Evolutionary conservation across 2,113 vertebrate genomes (phyloP), one percentile per base, ranked within the genome.

Genomic region (Eclectus roratus): DNA sequence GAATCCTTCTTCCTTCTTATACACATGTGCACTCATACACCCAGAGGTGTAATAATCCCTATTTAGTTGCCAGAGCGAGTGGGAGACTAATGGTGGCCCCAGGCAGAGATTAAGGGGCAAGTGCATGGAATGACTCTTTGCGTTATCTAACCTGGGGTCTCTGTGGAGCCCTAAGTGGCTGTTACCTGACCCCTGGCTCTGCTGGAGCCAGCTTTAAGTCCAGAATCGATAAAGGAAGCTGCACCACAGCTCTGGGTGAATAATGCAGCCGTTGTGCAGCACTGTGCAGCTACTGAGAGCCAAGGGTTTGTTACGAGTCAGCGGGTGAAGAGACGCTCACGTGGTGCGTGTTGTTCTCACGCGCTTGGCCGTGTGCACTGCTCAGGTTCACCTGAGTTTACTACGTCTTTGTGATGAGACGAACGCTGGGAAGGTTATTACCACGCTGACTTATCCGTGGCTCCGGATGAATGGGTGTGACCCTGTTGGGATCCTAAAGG

Each of bases 31-130:
- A 33, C 52, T 43, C 27, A 1, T 13, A 7, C 37, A 43, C 55
- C 29, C 50, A 74, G 79, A 88, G 65, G 76, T 90, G 65, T 52
- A 88, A 86, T 71, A 80, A 95, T 80, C 50, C 61, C 60, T 46
- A 2, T 88, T 61, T 58, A 44, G 80, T 68, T 91, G 60, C 68
- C 72, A 73, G 55, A 41, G 53, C 33, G 31, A 58, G 11, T 56
- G 58, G 76, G 90, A 73, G 53, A 49, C 66, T 18, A 10, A 68
- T 49, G 50, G 58, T 90, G 82, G 74, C 88, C 92, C 37, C 53
- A 80, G 91, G 92, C 88, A 86, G 91, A 86, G 69, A 85, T 94
- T 55, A 95, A 70, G 83, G 76, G 68, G 55, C 49, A 80, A 89
- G 74, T 10, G 17, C 33, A 25, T 7, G 9, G 78, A 49, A 24